Conservation (phyloP, 2,113 vertebrate species). For the Phalacrocorax carbo region DNA sequence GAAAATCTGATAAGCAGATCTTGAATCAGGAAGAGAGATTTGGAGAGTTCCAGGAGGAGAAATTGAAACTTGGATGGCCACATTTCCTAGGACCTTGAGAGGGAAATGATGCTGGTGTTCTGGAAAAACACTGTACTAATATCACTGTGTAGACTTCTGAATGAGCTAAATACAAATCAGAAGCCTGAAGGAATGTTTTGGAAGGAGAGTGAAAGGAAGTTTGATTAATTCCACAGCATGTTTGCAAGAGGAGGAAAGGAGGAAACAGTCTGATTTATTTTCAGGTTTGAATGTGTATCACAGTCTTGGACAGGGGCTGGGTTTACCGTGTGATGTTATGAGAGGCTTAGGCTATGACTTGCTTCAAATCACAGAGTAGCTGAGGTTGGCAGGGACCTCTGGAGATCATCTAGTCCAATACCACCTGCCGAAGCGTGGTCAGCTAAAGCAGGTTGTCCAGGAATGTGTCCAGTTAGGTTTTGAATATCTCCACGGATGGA, state of each 20-base stretch:
- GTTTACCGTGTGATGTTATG: not conserved
- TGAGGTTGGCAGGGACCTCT: not conserved
- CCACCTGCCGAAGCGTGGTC: not conserved
- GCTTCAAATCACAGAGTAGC: not conserved
- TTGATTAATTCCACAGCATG: not conserved
- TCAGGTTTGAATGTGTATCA: not conserved
- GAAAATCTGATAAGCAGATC: not conserved
- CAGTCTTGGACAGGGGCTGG: not conserved
- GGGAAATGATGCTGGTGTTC: not conserved
- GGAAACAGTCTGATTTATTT: not conserved
- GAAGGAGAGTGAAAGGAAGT: not conserved
- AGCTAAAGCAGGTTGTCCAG: not conserved
- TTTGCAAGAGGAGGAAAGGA: not conserved
- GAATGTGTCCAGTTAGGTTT: not conserved
- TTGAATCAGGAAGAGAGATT: not conserved
- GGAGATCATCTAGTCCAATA: not conserved
- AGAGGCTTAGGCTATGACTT: not conserved
- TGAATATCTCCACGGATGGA: not conserved
- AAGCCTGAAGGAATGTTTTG: not conserved
- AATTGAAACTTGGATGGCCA: not conserved
- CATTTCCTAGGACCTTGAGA: not conserved
- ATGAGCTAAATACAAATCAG: not conserved
- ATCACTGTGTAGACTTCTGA: not conserved
- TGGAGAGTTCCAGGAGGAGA: not conserved
- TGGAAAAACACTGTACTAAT: not conserved